A percentile compares a stretch with the other conserved stretches of the same genome.
Evolutionary conservation across 2,113 vertebrate genomes (phyloP).

Genomic region (Cyanoderma ruficeps): DNA sequence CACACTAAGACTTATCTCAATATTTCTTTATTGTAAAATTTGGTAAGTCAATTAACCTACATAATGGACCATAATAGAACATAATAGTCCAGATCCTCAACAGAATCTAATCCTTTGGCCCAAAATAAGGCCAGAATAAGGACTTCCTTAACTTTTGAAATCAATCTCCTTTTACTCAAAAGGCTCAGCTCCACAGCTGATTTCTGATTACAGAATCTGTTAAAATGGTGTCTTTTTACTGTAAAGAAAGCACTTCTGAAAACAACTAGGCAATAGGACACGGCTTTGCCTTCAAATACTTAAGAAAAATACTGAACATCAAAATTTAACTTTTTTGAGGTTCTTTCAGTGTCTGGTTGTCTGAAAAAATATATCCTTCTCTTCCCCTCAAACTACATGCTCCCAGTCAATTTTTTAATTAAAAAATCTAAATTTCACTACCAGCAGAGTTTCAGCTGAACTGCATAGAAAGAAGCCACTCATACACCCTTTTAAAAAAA

Average conservation of each 20-base stretch:
- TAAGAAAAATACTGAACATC: not conserved
- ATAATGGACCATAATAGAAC: not conserved
- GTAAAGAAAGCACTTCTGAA: not conserved
- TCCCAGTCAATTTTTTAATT: not conserved
- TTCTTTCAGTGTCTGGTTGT: not conserved
- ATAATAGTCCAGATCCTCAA: not conserved
- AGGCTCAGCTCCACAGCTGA: not conserved
- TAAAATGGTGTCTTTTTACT: not conserved
- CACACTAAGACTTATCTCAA: accelerated
- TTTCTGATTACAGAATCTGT: not conserved
- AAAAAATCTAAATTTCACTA: not conserved
- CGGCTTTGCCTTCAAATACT: not conserved
- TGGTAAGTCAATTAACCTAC: not conserved
- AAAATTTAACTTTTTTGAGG: not conserved
- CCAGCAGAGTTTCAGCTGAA: not conserved
- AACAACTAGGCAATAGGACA: not conserved
- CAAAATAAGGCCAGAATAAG: not conserved
- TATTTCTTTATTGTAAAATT: not conserved
- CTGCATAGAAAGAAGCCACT: not conserved
- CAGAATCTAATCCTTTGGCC: not conserved
- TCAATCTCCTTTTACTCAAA: not conserved
- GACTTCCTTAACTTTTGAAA: not conserved
- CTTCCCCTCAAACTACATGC: not conserved
- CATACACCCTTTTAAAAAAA: not conserved
- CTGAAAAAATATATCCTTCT: not conserved